These are phyloP conservation scores for Podarcis lilfordi DNA, from an alignment of 2,797 vertebrate genomes.

Conservation along the genomic window DNA sequence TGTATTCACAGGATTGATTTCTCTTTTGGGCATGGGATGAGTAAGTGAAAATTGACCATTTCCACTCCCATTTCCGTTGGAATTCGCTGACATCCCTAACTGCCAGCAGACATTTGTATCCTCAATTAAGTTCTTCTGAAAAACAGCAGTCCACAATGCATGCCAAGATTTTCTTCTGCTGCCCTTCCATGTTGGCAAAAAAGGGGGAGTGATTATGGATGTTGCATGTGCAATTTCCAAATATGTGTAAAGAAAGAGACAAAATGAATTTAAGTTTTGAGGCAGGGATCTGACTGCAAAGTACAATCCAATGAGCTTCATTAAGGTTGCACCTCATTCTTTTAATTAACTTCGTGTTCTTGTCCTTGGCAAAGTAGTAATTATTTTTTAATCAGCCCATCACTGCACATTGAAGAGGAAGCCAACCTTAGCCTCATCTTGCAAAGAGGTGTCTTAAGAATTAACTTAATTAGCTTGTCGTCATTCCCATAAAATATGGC, in stretches of 20 bases:
- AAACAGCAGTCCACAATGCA: not conserved
- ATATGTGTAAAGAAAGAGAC: constrained; percentile 37
- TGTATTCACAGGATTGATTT: too few species aligned
- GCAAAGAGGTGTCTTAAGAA: constrained; percentile 81
- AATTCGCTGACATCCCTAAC: not conserved
- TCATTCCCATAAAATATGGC: constrained; percentile 77
- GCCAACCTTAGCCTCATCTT: constrained; percentile 77
- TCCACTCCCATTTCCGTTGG: too few species aligned
- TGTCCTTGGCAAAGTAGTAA: constrained; percentile 82
- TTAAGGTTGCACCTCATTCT: constrained; percentile 77
- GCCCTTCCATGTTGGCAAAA: not conserved
- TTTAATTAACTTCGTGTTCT: constrained; percentile 86
- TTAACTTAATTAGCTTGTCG: constrained; percentile 86
- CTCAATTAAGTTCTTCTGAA: not conserved
- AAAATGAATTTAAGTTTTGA: constrained; percentile 46
- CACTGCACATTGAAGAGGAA: constrained; percentile 70
- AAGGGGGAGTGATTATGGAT: not conserved
- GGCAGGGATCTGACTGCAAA: constrained; percentile 62
- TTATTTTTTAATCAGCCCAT: constrained; percentile 84
- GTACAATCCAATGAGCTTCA: constrained; percentile 73
- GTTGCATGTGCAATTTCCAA: not conserved
- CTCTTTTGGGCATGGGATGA: too few species aligned
- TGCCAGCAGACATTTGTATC: not conserved
- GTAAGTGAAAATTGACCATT: too few species aligned
- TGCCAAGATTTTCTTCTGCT: not conserved